Base-by-base conservation (phyloP, 2,113 vertebrate genomes). In the Syngnathoides biaculeatus region DNA sequence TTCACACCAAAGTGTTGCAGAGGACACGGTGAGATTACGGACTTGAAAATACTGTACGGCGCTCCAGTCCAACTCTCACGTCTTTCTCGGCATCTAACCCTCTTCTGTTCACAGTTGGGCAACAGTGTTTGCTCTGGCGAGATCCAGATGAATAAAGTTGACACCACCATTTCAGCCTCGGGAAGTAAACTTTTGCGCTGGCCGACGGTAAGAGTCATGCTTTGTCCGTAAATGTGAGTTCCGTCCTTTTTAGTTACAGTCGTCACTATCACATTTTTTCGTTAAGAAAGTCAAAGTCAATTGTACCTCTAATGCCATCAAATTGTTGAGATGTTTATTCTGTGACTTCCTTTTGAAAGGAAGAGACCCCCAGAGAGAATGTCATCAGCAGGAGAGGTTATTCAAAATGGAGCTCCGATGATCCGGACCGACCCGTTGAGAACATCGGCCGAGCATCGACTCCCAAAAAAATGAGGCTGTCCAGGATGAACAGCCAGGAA, bases 371-470 rank as follows among this genome's bases (percentile, higher is more conserved):
- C 17, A 85, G 72, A 58, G 61, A 57, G 57, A 81, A 83, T 1
- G 61, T 83, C 12, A 83, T 86, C 12, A 63, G 72, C 57, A 88
- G 68, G 62, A 69, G 79, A 65, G 82, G 82, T 38, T 50, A 17
- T 11, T 61, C 86, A 43, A 78, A 71, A 1, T 89, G 85, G 87
- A 88, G 81, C 69, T 81, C 75, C 9, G 88, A 91, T 72, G 83
- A 87, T 45, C 61, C 67, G 53, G 79, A 74, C 64, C 67, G 76
- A 40, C 71, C 70, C 39, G 0, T 24, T 3, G 80, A 78, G 64
- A 78, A 81, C 52, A 48, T 64, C 11, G 79, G 73, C 14, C 75
- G 64, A 56, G 65, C 65, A 40, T 84, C 84, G 0, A 82, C 73
- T 26, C 74, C 83, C 5, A 89, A 87, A 71, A 92, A 86, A 61